Evolutionary conservation across 2,888 invertebrate species (phyloP), one percentile per base, ranked within the genome.

Genomic region (Graphium colonna): DNA sequence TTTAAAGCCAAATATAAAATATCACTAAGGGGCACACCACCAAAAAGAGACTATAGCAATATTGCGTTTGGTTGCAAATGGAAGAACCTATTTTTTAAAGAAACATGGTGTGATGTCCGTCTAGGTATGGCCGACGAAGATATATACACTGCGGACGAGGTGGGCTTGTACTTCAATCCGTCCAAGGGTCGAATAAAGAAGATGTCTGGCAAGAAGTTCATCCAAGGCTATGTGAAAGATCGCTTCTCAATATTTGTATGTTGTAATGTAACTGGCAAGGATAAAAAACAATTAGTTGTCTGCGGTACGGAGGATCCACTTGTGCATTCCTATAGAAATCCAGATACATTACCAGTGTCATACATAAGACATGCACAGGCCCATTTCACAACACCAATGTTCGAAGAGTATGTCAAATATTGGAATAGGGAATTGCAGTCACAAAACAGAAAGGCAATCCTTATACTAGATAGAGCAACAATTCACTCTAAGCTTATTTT

Each of bases 101-200:
- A 77, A 3, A 69, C 71, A 21, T 77, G 77, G 77, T 61, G 65
- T 7, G 75, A 76, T 46, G 67, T 66, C 0, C 60, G 75, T 0
- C 55, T 67, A 3, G 71, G 71, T 0, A 62, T 73, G 0, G 58
- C 61, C 0, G 73, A 74, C 28, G 72, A 75, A 1, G 73, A 77
- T 43, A 76, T 77, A 8, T 77, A 75, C 33, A 69, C 71, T 0
- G 76, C 71, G 4, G 77, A 77, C 33, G 77, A 77, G 52, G 67
- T 74, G 7, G 77, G 77, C 0, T 61, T 73, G 2, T 77, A 70
- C 51, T 77, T 69, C 26, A 77, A 77, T 43, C 62, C 77, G 0
- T 77, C 76, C 0, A 75, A 73, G 41, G 75, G 75, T 1, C 57
- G 77, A 16, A 73, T 75, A 4, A 73, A 69, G 41, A 77, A 77